These are phyloP conservation scores for Sweltsa coloradensis DNA, from an alignment of 1,140 invertebrate genomes.

Conservation along the genomic window DNA sequence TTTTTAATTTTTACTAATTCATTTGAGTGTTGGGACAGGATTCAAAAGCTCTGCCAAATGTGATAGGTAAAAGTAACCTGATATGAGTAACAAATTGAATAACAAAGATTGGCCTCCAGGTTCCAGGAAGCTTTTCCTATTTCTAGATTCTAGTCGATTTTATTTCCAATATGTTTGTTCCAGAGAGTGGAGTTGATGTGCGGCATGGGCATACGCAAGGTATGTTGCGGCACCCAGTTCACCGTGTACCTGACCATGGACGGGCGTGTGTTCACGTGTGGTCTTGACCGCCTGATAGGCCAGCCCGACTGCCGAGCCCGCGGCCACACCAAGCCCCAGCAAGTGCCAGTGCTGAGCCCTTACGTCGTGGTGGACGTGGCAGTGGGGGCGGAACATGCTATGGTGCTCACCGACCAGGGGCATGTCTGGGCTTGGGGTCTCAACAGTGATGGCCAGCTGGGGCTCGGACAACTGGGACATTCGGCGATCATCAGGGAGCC, in stretches of 20 bases:
- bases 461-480: slow-evolving; percentile 44
- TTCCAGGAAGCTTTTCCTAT: no score
- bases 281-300: slow-evolving; percentile 44
- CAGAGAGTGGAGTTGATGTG: slow-evolving; percentile 41
- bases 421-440: slow-evolving; percentile 54
- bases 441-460: slow-evolving; percentile 50
- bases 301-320: slow-evolving; percentile 34
- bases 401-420: slow-evolving; percentile 42
- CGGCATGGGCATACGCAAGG: slow-evolving; percentile 42
- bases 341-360: slow-evolving; percentile 32
- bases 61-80: no score
- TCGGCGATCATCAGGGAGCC: slow-evolving; percentile 41
- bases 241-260: slow-evolving; percentile 47
- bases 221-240: slow-evolving; percentile 49
- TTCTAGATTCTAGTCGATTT: no score
- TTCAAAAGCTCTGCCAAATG: no score
- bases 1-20: no score
- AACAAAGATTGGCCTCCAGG: no score
- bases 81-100: no score
- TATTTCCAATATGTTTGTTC: slow-evolving; percentile 12
- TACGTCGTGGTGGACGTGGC: slow-evolving; percentile 45
- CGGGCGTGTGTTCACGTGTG: slow-evolving; percentile 48
- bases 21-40: no score
- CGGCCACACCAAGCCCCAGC: slow-evolving; percentile 32
- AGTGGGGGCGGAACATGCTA: slow-evolving; percentile 47